Percentiles rank a stretch among this genome's conserved stretches.
Evolutionary conservation across 2,113 vertebrate genomes (phyloP).

Genomic region (Chaetodon auriga): DNA sequence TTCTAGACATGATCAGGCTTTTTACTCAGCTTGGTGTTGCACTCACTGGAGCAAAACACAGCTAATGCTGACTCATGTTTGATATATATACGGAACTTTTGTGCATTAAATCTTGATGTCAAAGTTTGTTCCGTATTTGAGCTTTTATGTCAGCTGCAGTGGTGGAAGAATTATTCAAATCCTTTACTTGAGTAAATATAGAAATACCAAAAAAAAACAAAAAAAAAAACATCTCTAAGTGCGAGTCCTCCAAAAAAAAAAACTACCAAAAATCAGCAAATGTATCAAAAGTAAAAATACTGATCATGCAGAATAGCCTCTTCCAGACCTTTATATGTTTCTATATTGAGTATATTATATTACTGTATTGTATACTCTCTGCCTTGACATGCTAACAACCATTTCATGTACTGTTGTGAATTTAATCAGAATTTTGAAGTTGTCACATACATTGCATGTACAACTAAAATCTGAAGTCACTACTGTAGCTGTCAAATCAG

Average conservation of each 20-base stretch:
- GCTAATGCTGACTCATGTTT: slow-evolving; percentile 25
- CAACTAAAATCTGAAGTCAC: too few relatives aligned
- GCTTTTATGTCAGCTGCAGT: not conserved
- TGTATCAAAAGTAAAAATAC: too few relatives aligned
- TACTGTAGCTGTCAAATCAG: too few relatives aligned
- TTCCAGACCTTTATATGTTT: too few relatives aligned
- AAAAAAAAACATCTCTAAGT: not conserved
- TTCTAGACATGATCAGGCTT: slow-evolving; percentile 17
- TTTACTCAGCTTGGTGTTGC: slow-evolving; percentile 31
- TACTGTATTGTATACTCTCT: too few relatives aligned
- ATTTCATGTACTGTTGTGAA: too few relatives aligned
- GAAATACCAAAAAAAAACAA: not conserved
- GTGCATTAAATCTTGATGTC: slow-evolving; percentile 24
- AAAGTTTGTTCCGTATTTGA: slow-evolving; percentile 2
- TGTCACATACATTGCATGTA: too few relatives aligned
- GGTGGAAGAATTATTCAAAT: not conserved
- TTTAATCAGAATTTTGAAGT: too few relatives aligned
- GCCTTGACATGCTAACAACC: too few relatives aligned
- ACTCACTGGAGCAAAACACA: slow-evolving; percentile 16
- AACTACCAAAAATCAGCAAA: not conserved
- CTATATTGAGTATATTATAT: too few relatives aligned
- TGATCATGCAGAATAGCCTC: too few relatives aligned
- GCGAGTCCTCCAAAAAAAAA: not conserved
- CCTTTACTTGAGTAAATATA: not conserved
- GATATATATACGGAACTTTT: slow-evolving; percentile 20